A percentile compares a stretch with the other conserved stretches of the same genome.
Conservation (phyloP, 2,888 invertebrate species). For the Cheilosia grossa region DNA sequence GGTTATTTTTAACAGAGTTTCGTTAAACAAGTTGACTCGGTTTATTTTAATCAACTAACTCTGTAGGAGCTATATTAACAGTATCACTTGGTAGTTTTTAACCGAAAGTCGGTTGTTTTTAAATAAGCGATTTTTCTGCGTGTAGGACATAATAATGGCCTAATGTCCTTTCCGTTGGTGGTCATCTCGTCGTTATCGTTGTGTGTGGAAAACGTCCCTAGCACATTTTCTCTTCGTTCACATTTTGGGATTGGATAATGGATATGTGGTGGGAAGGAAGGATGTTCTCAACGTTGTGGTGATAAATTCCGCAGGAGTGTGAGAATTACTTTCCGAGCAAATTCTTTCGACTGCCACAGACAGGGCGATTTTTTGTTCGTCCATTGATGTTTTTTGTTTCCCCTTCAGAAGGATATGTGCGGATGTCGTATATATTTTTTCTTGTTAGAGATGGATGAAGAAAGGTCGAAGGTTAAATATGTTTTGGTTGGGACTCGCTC, state of each 20-base stretch:
- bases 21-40: too few species aligned
- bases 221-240: slow-evolving; percentile 21
- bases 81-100: too few species aligned
- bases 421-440: not conserved
- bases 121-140: too few species aligned
- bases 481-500: not conserved
- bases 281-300: slow-evolving; percentile 6
- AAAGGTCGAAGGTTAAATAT: not conserved
- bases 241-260: not conserved
- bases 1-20: too few species aligned
- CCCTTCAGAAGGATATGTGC: not conserved
- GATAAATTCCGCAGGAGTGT: slow-evolving; percentile 38
- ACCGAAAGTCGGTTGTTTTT: too few species aligned
- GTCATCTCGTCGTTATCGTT: slow-evolving; percentile 9
- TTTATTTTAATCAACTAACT: too few species aligned
- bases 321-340: slow-evolving; percentile 19
- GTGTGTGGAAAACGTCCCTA: slow-evolving; percentile 9
- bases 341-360: slow-evolving; percentile 13
- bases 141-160: slow-evolving; percentile 64
- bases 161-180: slow-evolving; percentile 59
- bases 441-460: not conserved
- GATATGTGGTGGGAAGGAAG: not conserved
- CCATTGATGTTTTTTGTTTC: not conserved
- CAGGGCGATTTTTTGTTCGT: not conserved
- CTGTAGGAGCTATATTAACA: too few species aligned